Conservation (phyloP, 2,888 invertebrate genomes). For the Mechanitis messenoides region DNA sequence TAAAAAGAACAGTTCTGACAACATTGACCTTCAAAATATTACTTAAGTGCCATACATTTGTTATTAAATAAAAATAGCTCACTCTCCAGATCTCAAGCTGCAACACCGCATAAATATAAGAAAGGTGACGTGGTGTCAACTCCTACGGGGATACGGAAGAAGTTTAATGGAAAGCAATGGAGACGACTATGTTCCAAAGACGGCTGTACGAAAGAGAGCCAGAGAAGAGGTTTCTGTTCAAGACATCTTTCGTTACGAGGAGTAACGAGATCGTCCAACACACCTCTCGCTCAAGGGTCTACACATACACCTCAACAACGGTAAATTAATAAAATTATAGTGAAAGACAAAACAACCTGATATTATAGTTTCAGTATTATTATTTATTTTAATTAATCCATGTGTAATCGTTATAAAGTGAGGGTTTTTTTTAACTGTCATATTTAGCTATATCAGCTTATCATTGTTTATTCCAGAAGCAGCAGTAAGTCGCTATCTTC, state of each 20-base stretch:
- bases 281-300: slow-evolving; percentile 62
- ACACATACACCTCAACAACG: slow-evolving; percentile 68
- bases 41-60: neutral
- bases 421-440: neutral
- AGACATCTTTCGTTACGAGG: slow-evolving; percentile 95
- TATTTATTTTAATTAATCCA: no score
- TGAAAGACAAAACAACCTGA: no score
- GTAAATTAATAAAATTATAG: slow-evolving; percentile 33
- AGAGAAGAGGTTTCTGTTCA: slow-evolving; percentile 96
- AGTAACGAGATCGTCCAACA: slow-evolving; percentile 65
- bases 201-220: slow-evolving; percentile 95
- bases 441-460: neutral
- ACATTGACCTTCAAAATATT: neutral
- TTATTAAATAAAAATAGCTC: slow-evolving; percentile 4
- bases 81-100: slow-evolving; percentile 85
- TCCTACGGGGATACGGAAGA: slow-evolving; percentile 97
- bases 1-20: no score
- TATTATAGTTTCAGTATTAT: no score
- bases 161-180: slow-evolving; percentile 99
- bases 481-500: slow-evolving; percentile 77
- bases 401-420: neutral
- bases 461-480: slow-evolving; percentile 51
- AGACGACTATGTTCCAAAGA: slow-evolving; percentile 96
- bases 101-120: slow-evolving; percentile 96
- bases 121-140: slow-evolving; percentile 98